Percentiles rank a stretch among this genome's conserved stretches.
These are phyloP conservation scores for Bursaphelenchus mucronatus DNA, from an alignment of 1,140 invertebrate genomes.

Conservation along the genomic window DNA sequence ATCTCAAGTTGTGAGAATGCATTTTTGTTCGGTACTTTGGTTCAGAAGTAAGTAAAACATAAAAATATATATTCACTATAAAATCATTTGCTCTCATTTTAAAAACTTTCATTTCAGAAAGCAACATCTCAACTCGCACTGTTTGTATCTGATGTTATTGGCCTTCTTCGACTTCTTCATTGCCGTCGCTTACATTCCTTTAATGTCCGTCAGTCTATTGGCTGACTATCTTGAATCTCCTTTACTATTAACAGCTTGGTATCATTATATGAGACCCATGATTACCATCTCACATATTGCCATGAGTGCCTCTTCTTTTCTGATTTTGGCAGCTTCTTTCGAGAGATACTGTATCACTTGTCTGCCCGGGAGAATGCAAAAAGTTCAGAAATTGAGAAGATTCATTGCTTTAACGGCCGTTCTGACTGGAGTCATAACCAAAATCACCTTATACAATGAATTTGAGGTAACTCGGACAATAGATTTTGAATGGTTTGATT, in stretches of 20 bases:
- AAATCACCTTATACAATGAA: slow-evolving; percentile 42
- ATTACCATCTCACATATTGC: slow-evolving; percentile 57
- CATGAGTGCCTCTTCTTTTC: slow-evolving; percentile 53
- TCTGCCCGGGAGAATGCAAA: slow-evolving; percentile 22
- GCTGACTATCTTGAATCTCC: slow-evolving; percentile 48
- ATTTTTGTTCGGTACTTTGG: slow-evolving; percentile 21
- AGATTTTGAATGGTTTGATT: slow-evolving; percentile 8
- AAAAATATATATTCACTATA: neutral
- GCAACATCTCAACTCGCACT: slow-evolving; percentile 50
- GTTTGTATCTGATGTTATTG: slow-evolving; percentile 45
- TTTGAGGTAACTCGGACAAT: slow-evolving; percentile 35
- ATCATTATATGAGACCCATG: slow-evolving; percentile 37
- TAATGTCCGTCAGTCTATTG: slow-evolving; percentile 53
- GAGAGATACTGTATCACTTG: slow-evolving; percentile 49
- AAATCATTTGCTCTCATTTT: slow-evolving; percentile 9
- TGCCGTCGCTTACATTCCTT: slow-evolving; percentile 48
- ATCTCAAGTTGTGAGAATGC: slow-evolving; percentile 31
- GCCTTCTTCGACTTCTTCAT: slow-evolving; percentile 55
- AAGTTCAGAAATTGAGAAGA: slow-evolving; percentile 40
- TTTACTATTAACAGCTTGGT: slow-evolving; percentile 44
- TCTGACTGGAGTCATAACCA: slow-evolving; percentile 47
- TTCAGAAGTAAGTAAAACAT: slow-evolving; percentile 9
- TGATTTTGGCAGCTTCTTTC: slow-evolving; percentile 53
- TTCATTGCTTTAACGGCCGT: slow-evolving; percentile 44
- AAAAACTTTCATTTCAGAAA: slow-evolving; percentile 43